Conservation (phyloP, 2,888 invertebrate genomes). For the Sphinx pinastri region DNA sequence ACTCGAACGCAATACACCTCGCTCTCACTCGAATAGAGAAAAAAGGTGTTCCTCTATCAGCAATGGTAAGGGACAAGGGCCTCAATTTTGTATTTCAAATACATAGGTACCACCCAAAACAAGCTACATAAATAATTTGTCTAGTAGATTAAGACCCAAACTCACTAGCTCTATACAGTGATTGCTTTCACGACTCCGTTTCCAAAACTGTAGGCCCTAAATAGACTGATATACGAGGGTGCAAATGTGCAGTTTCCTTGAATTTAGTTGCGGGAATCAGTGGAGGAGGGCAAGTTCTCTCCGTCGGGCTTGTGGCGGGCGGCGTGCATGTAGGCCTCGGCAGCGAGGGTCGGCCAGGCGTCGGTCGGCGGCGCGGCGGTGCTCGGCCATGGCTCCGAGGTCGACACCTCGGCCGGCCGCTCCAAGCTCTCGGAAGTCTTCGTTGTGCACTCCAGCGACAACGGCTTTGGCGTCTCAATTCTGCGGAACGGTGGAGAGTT, state of each 20-base stretch:
- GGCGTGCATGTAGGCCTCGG: conserved; percentile 74
- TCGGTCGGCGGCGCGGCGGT: conserved; percentile 51
- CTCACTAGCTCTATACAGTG: neutral
- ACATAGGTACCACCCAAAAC: no score
- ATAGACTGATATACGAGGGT: no score
- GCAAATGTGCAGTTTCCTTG: no score
- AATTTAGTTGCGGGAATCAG: conserved; percentile 74
- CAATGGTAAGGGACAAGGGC: no score
- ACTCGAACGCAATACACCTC: no score
- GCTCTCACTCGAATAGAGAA: no score
- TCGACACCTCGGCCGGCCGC: conserved; percentile 77
- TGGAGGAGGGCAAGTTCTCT: conserved; percentile 78
- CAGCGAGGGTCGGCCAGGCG: conserved; percentile 68
- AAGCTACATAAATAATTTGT: no score
- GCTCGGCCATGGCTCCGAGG: conserved; percentile 68
- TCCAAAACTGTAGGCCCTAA: no score
- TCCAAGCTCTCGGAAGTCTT: conserved; percentile 61
- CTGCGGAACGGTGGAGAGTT: conserved; percentile 43
- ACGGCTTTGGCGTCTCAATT: conserved; percentile 78
- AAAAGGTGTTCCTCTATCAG: no score
- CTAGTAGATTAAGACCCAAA: no score
- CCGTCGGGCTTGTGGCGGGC: conserved; percentile 76
- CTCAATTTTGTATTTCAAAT: no score
- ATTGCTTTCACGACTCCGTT: no score
- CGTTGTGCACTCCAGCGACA: conserved; percentile 68